A percentile compares a stretch with the other conserved stretches of the same genome.
phyloP scores from a whole-genome alignment of 2,797 vertebrate genomes.

The Fringilla coelebs region DNA sequence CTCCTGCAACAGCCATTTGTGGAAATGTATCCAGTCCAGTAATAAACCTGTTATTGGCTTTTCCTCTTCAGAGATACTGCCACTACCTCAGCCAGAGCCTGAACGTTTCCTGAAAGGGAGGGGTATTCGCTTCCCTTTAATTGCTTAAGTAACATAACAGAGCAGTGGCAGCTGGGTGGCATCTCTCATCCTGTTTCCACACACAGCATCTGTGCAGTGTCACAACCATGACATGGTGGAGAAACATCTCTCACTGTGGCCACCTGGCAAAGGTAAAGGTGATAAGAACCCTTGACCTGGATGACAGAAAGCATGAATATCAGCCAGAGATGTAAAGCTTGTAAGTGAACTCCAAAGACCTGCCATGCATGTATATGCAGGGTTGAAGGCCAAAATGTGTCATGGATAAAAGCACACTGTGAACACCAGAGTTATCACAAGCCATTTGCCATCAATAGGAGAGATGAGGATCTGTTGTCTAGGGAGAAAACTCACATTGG shows the following conservation, averaged over 20 bases:
- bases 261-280: not conserved
- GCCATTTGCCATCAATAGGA: not conserved
- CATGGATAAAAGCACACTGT: not conserved
- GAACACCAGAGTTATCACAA: not conserved
- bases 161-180: not conserved
- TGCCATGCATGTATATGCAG: rapidly evolving
- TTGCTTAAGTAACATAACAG: not conserved
- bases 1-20: not conserved
- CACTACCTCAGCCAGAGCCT: not conserved
- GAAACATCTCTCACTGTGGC: not conserved
- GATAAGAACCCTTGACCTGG: not conserved
- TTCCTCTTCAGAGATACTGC: not conserved
- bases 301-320: not conserved
- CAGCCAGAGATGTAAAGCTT: not conserved
- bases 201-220: not conserved
- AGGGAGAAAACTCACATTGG: not conserved
- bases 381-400: not conserved
- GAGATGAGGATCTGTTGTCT: not conserved
- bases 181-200: not conserved
- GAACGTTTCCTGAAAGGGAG: not conserved
- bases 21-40: not conserved
- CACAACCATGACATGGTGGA: not conserved
- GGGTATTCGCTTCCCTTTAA: not conserved
- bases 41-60: not conserved
- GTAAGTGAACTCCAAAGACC: not conserved